Evolutionary conservation across 2,113 vertebrate genomes (phyloP), one percentile per base, ranked within the genome.

Genomic region (Sinocyclocheilus maitianheensis): DNA sequence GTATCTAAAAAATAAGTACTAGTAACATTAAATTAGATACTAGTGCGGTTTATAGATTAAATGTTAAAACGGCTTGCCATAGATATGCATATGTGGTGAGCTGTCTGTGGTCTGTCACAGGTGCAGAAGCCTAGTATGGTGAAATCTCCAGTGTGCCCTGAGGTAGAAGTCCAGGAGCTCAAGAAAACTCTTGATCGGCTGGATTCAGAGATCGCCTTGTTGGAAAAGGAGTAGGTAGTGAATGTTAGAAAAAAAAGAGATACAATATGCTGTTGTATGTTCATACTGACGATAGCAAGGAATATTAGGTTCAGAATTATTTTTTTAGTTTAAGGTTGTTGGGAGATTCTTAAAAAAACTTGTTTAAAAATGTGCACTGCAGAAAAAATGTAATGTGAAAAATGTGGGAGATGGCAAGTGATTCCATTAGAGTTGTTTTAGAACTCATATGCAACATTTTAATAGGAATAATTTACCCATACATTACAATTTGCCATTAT

Each of bases 191-290:
- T 53, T 9, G 85, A 89, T 48, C 90, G 92, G 87, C 90, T 95
- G 88, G 91, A 94, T 76, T 65, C 85, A 43, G 93, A 95, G 90
- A 95, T 95, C 5, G 71, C 91, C 63, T 91, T 91, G 88, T 88
- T 95, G 87, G 92, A 94, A 84, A 90, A 89, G 55, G 91, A 95
- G 95, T 95, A 88, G 91, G 94, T 93, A 91, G 87, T 89, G 86
- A 82, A 22, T 86, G 63, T 60, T 26, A 26, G 26, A 37, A 72
- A 1, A 24, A 34, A 53, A 20, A 43, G 18, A n/a, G 69, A 72
- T 72, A 0, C 37, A 43, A n/a, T 20, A 74, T 74, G 67, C 8
- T 71, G 37, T 43, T 22, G 18, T 72, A 11, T 72, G 26, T 22
- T 72, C 69, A 72, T 71, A 37, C 7, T 37, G 67, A 71, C 3